Evolutionary conservation across 2,113 vertebrate species (phyloP).

Genomic region (Erpornis zantholeuca): DNA sequence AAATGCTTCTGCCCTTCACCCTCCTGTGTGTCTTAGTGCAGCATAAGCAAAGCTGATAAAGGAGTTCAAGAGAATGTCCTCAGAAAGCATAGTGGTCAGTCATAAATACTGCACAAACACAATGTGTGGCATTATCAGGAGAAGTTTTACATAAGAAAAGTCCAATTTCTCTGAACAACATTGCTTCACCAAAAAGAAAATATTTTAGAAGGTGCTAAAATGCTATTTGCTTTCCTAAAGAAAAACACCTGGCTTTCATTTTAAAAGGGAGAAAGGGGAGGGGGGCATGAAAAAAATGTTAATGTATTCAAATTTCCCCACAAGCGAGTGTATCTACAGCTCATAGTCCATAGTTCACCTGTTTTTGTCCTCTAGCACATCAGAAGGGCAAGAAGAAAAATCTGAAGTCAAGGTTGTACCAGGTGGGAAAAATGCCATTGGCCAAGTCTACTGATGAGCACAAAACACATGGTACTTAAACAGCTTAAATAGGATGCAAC

Average conservation of each 20-base stretch:
- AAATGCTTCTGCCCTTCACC: neutral
- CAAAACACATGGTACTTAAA: neutral
- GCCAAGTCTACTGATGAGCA: neutral
- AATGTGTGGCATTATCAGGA: neutral
- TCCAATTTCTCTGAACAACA: neutral
- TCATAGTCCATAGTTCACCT: neutral
- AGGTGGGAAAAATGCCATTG: neutral
- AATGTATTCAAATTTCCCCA: neutral
- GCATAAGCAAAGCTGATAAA: neutral
- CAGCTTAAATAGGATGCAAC: neutral
- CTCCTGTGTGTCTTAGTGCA: neutral
- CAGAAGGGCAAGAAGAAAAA: neutral
- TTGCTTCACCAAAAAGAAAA: neutral
- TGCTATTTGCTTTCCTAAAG: neutral
- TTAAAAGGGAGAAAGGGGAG: fast-evolving
- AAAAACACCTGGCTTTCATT: neutral
- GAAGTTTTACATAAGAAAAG: neutral
- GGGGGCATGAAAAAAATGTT: fast-evolving
- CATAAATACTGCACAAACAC: neutral
- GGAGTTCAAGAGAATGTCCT: neutral
- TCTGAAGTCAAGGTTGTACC: neutral
- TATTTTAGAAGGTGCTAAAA: neutral
- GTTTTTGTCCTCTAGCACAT: neutral
- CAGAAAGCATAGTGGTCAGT: neutral
- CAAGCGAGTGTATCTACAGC: neutral